Evolutionary conservation across 53 echinoderm and acorn worm species (phyloP), one percentile per base, ranked within the genome.

Genomic region (Henricia sp.): DNA sequence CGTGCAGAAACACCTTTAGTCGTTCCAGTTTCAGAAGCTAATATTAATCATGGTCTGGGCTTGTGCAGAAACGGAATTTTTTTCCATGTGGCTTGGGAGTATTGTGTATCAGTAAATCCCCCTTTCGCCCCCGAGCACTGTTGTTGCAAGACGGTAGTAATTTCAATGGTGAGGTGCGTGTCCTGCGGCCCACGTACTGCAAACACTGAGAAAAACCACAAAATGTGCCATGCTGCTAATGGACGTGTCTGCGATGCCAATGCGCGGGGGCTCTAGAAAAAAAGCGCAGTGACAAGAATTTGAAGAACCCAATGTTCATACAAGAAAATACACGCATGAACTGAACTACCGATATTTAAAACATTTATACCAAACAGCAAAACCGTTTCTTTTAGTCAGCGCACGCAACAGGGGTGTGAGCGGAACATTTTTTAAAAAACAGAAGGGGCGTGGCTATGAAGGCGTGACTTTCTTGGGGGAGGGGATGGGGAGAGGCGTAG

Each of bases 131-230:
- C 25, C 4, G 46, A 64, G 80, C 48, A 44, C 13, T 80, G 80
- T 80, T 80, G 50, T 80, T 63, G 46, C 50, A 80, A 46, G 64
- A 43, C 63, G 46, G 80, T n/a, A 80, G 62, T 64, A 80, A 80
- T 80, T 80, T 64, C 77, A 64, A 62, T 80, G 64, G 80, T 32
- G 48, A 80, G 63, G 80, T 80, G 63, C 48, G 64, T 50, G 42
- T 64, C 80, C 64, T 63, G 34, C 39, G 50, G 80, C 29, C 63
- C 42, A 48, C 25, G 57, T 25, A 39, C 36, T 39, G 37, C 56
- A 36, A 46, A 46, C 57, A 26, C 80, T 30, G n/a, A n/a, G n/a
- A 58, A 60, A 40, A 17, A 36, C 59, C 24, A 24, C 35, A 60
- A 80, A 80, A 32, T 46, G 48, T 20, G 20, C 77, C 48, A 35